phyloP scores from a whole-genome alignment of 1,140 invertebrate genomes.

The Mercenaria mercenaria region DNA sequence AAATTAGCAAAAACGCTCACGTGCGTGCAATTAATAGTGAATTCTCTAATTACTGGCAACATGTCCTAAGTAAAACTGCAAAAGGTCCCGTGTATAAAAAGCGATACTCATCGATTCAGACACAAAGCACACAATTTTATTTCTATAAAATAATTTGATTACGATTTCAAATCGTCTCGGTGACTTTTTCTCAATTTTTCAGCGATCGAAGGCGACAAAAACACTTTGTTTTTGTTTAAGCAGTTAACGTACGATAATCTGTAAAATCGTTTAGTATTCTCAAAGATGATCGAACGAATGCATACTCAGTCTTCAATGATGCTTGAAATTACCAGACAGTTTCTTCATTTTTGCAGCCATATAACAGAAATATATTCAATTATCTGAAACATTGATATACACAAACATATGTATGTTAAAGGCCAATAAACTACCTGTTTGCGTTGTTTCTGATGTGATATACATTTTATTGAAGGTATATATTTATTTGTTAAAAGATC shows the following conservation, averaged over 20 bases:
- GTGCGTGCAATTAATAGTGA: too few relatives aligned
- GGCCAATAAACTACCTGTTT: too few relatives aligned
- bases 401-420: too few relatives aligned
- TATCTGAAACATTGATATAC: neutral
- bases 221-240: neutral
- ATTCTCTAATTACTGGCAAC: too few relatives aligned
- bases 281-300: slow-evolving; percentile 7
- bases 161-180: neutral
- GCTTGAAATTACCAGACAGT: slow-evolving; percentile 50
- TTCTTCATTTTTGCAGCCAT: neutral
- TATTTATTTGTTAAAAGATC: too few relatives aligned
- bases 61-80: too few relatives aligned
- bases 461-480: too few relatives aligned
- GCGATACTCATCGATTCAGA: too few relatives aligned
- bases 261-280: neutral
- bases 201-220: neutral
- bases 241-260: neutral
- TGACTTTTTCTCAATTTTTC: neutral
- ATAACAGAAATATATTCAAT: slow-evolving; percentile 15
- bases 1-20: too few relatives aligned
- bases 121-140: too few relatives aligned
- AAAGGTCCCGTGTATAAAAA: too few relatives aligned
- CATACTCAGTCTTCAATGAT: slow-evolving; percentile 4
- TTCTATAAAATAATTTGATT: neutral
- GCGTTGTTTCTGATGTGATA: too few relatives aligned